phyloP scores from a whole-genome alignment of 2,797 vertebrate genomes.

The Urosaurus nigricauda region DNA sequence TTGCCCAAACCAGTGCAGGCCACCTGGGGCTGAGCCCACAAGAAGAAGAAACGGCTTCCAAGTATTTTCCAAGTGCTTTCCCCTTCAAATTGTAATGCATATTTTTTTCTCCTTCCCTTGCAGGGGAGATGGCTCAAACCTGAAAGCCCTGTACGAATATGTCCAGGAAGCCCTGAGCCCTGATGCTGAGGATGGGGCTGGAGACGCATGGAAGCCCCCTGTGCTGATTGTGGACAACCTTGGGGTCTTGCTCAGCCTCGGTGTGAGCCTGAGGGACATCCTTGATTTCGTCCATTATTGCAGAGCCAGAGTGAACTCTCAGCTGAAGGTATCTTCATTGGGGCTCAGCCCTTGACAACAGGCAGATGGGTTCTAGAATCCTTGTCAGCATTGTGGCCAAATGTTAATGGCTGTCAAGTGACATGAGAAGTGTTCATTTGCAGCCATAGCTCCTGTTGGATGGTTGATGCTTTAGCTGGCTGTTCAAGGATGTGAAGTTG shows the following conservation, averaged over 20 bases:
- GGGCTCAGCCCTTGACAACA: no score
- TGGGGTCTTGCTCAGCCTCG: slow-evolving; percentile 89
- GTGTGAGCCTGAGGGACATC: slow-evolving; percentile 74
- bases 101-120: not conserved
- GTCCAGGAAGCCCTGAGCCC: slow-evolving; percentile 73
- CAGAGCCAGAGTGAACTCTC: slow-evolving; percentile 82
- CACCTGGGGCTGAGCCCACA: not conserved
- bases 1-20: no score
- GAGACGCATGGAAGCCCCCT: slow-evolving; percentile 74
- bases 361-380: no score
- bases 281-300: slow-evolving; percentile 95
- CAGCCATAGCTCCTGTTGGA: no score
- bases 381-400: no score
- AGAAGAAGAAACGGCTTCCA: not conserved
- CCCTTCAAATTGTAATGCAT: not conserved
- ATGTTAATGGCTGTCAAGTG: no score
- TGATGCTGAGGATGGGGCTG: fast-evolving
- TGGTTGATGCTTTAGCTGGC: no score
- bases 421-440: no score
- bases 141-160: slow-evolving; percentile 84
- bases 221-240: slow-evolving; percentile 92
- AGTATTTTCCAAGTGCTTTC: not conserved
- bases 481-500: no score
- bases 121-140: slow-evolving; percentile 79
- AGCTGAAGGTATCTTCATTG: slow-evolving; percentile 81